Evolutionary conservation across 2,888 invertebrate genomes (phyloP).

Genomic region (Endomychus coccineus): DNA sequence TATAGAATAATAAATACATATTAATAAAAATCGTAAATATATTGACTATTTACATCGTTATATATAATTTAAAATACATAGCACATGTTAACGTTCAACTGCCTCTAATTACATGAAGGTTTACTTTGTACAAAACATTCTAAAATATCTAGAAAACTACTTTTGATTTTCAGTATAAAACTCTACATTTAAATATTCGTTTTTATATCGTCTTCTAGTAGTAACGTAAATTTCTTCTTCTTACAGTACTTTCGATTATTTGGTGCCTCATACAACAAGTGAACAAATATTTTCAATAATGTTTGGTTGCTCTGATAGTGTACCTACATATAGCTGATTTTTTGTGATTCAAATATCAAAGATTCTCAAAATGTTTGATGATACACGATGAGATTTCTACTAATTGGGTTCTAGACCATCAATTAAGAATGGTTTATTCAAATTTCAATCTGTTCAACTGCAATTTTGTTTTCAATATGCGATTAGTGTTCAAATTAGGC

Average conservation of each 20-base stretch:
- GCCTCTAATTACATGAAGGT: conserved; percentile 35
- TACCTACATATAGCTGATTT: neutral
- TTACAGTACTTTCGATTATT: conserved; percentile 22
- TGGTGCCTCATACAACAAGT: conserved; percentile 33
- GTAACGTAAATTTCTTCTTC: neutral
- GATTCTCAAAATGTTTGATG: too few species aligned
- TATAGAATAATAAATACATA: too few species aligned
- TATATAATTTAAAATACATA: conserved; percentile 41
- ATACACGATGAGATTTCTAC: too few species aligned
- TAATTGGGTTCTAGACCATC: too few species aligned
- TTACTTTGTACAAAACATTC: conserved; percentile 43
- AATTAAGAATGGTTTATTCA: too few species aligned
- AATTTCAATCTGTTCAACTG: too few species aligned
- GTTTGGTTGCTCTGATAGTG: neutral
- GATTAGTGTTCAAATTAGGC: too few species aligned
- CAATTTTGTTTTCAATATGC: too few species aligned
- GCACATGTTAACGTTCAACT: conserved; percentile 40
- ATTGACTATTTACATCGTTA: conserved; percentile 42
- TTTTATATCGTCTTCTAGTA: neutral
- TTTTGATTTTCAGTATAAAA: conserved; percentile 46
- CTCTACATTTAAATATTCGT: conserved; percentile 30
- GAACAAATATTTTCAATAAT: conserved; percentile 30
- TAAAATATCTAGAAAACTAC: conserved; percentile 47
- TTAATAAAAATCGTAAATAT: conserved; percentile 23
- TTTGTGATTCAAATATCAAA: conserved; percentile 8